Evolutionary conservation across 2,888 invertebrate genomes (phyloP).

Genomic region (Drosophila meridionalis): DNA sequence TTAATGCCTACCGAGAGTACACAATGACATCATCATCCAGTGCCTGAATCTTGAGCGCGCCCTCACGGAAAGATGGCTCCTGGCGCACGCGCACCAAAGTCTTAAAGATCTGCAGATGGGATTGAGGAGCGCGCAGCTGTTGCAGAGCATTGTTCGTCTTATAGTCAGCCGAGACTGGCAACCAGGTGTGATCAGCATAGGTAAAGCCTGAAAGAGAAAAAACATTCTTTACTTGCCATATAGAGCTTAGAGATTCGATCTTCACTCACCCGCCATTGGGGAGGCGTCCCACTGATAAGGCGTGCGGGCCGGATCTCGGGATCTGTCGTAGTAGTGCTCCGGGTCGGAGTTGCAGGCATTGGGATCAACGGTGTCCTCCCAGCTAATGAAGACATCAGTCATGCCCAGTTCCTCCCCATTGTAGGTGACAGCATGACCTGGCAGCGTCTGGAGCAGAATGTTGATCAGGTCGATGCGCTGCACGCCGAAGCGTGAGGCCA

Average conservation of each 20-base stretch:
- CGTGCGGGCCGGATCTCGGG: conserved; percentile 87
- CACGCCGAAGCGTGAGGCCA: conserved; percentile 89
- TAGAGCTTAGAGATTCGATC: rapidly evolving
- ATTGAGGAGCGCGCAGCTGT: conserved; percentile 86
- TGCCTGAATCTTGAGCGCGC: conserved; percentile 73
- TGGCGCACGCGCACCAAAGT: conserved; percentile 86
- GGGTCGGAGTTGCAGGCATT: conserved; percentile 86
- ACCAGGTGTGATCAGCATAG: conserved; percentile 86
- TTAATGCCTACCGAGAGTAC: conserved; percentile 67
- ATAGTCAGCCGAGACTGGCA: conserved; percentile 89
- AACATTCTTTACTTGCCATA: not conserved
- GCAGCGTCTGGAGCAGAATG: conserved; percentile 92
- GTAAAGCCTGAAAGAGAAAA: conserved; percentile 73
- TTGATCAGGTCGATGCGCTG: conserved; percentile 91
- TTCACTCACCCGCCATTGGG: conserved; percentile 81
- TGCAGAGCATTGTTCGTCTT: conserved; percentile 87
- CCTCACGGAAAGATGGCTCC: conserved; percentile 83
- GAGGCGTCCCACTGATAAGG: conserved; percentile 88
- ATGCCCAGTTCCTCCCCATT: conserved; percentile 92
- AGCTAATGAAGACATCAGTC: conserved; percentile 86
- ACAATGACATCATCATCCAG: conserved; percentile 79
- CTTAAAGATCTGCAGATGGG: conserved; percentile 89
- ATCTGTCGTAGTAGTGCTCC: conserved; percentile 81
- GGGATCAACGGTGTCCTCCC: conserved; percentile 86
- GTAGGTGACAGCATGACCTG: conserved; percentile 94